Base-by-base conservation (phyloP, 2,888 invertebrate species). In the Catonia carolina region DNA sequence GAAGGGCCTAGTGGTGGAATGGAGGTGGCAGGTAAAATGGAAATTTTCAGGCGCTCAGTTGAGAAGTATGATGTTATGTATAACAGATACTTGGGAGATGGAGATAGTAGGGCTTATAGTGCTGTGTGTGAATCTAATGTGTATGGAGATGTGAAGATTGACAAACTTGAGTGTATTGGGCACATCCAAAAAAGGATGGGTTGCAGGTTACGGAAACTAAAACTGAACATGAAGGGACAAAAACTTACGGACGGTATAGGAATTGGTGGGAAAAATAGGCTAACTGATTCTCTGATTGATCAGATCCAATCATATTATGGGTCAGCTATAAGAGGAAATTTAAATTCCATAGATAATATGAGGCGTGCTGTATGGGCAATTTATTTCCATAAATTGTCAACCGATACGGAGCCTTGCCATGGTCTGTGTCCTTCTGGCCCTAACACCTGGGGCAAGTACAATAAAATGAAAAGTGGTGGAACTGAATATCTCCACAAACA, bases 1-100 rank as follows among this genome's bases (percentile, higher is more conserved):
- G 27, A 17, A 17, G 55, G 58, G 17, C 39, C 48, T n/a, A 61
- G 61, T 54, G 60, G 59, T 14, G 58, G 58, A 20, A 61, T 62
- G 61, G 61, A 62, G 57, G 61, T 60, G 12, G 53, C 47, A 23
- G 59, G 41, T 12, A 22, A 20, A 22, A 17, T 12, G 22, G 41
- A 18, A 15, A 41, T 41, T n/a, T n/a, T n/a, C n/a, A n/a, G n/a
- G n/a, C n/a, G n/a, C n/a, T n/a, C n/a, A n/a, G n/a, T n/a, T n/a
- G n/a, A n/a, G n/a, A n/a, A n/a, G n/a, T n/a, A n/a, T n/a, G n/a
- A n/a, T n/a, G n/a, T n/a, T n/a, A n/a, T n/a, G n/a, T n/a, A n/a
- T n/a, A n/a, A n/a, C n/a, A n/a, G n/a, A n/a, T n/a, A n/a, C n/a
- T n/a, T n/a, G n/a, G n/a, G n/a, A n/a, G n/a, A n/a, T n/a, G n/a